These are phyloP conservation scores for Ibidorhyncha struthersii DNA, from an alignment of 2,113 vertebrate species.

Conservation along the genomic window DNA sequence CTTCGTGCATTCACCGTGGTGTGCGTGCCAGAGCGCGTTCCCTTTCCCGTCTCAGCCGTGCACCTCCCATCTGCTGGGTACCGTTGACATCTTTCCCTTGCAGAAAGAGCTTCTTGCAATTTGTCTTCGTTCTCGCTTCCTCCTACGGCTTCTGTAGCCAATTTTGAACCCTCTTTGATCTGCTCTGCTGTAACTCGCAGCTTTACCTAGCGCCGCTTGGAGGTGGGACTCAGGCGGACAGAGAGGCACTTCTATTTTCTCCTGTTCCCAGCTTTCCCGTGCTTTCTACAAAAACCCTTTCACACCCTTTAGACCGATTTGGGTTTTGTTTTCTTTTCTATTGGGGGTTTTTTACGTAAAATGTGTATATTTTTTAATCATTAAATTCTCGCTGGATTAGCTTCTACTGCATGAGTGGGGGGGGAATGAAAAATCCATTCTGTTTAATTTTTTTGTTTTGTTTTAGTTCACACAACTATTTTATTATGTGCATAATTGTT, in stretches of 20 bases:
- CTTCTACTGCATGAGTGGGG: background rate
- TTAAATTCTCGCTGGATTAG: background rate
- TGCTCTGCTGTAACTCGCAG: background rate
- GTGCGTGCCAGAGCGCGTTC: accelerated
- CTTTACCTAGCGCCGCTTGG: background rate
- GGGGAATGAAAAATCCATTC: background rate
- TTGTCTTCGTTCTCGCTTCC: background rate
- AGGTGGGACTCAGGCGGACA: background rate
- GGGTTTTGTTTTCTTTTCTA: background rate
- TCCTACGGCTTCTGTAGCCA: background rate
- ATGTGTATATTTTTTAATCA: background rate
- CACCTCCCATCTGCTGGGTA: background rate
- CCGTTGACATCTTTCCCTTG: background rate
- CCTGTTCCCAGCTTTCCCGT: background rate
- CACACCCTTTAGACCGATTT: background rate
- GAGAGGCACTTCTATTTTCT: background rate
- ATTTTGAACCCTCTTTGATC: background rate
- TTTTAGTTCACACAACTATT: background rate
- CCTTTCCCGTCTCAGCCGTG: background rate
- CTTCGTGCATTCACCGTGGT: accelerated
- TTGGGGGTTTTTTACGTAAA: background rate
- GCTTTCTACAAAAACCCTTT: background rate
- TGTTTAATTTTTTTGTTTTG: background rate
- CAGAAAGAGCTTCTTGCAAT: background rate
- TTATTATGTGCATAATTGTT: background rate